Conservation (phyloP, 2,113 vertebrate species). For the Pantherophis guttatus region DNA sequence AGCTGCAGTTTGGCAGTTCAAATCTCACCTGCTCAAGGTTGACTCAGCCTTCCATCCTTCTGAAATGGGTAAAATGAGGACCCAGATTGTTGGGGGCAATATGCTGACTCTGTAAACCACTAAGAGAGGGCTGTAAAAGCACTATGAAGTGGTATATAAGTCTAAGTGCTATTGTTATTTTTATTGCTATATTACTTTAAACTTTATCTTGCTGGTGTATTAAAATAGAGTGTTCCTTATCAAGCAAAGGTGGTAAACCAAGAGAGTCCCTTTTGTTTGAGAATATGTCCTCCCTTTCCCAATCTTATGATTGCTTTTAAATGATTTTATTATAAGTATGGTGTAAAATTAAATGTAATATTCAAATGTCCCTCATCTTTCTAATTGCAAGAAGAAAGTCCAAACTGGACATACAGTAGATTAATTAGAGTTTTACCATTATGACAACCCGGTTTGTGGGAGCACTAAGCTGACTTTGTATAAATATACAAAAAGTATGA, state of each 20-base stretch:
- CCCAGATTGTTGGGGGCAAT: no score
- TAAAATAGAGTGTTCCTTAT: neutral
- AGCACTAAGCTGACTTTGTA: no score
- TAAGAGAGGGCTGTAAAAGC: no score
- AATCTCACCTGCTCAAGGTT: no score
- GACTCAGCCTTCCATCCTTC: no score
- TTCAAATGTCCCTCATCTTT: neutral
- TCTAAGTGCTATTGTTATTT: no score
- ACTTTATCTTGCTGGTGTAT: neutral
- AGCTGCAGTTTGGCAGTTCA: no score
- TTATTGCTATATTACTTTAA: neutral
- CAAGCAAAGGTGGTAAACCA: neutral
- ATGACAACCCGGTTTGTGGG: no score
- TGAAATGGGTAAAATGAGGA: no score
- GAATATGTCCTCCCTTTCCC: neutral
- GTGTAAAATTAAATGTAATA: neutral
- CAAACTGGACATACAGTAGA: neutral
- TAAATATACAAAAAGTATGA: no score
- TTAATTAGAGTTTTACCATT: neutral
- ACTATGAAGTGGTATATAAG: no score
- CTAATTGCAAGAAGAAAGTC: neutral
- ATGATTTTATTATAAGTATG: neutral
- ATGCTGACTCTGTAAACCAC: no score
- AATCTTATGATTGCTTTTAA: neutral
- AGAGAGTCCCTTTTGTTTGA: neutral